Conservation (phyloP, 2,797 vertebrate species). For the Danio albolineatus region DNA sequence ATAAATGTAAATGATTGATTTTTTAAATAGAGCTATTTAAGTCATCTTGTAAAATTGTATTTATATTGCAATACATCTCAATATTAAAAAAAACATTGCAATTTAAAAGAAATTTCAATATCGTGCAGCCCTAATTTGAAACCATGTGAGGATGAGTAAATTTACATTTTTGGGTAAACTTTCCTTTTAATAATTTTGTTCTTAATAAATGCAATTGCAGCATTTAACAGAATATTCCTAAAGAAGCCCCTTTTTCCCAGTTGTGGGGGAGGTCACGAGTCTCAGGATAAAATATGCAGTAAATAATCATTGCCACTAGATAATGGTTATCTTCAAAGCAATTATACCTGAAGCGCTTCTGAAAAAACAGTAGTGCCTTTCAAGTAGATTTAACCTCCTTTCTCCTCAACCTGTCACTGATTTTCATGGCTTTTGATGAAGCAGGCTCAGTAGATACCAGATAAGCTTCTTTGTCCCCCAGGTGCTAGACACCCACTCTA, state of each 20-base stretch:
- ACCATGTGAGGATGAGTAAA: too few species aligned
- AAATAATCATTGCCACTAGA: constrained; percentile 59
- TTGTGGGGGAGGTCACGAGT: constrained; percentile 62
- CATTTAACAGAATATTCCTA: constrained; percentile 61
- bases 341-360: constrained; percentile 52
- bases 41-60: too few species aligned
- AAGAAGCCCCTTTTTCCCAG: constrained; percentile 56
- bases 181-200: constrained; percentile 47
- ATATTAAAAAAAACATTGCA: too few species aligned
- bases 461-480: constrained; percentile 50
- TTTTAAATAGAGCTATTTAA: too few species aligned
- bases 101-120: too few species aligned
- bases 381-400: constrained; percentile 53
- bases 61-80: too few species aligned
- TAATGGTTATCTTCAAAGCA: constrained; percentile 60
- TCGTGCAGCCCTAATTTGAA: too few species aligned
- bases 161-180: too few species aligned
- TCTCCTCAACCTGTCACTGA: constrained; percentile 51
- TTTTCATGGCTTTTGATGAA: constrained; percentile 54
- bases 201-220: constrained; percentile 60
- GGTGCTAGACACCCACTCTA: constrained; percentile 46
- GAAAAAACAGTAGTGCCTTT: constrained; percentile 58
- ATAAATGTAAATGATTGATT: too few species aligned
- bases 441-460: constrained; percentile 47
- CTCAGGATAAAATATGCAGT: constrained; percentile 65